Evolutionary conservation across 2,113 vertebrate species (phyloP), one percentile per base, ranked within the genome.

Genomic region (Zeus faber): DNA sequence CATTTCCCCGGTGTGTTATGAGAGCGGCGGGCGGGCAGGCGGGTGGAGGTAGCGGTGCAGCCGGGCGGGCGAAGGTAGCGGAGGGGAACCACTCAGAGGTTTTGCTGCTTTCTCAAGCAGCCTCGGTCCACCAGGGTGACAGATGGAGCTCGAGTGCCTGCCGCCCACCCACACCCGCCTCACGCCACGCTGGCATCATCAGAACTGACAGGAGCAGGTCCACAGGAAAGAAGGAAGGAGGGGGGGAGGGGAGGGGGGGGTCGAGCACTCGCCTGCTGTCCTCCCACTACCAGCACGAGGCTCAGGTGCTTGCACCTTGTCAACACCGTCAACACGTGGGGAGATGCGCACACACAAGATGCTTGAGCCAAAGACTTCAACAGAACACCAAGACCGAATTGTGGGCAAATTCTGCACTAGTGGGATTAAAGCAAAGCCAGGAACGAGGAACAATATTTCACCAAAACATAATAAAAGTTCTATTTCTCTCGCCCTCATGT

Each of bases 51-150:
- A 66, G 72, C 17, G 54, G 59, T 58, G 67, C 58, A 58, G 54
- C 24, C n/a, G 29, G 47, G 25, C 25, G 18, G 35, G 20, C 20
- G n/a, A 27, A 41, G 55, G 59, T 35, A 71, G 43, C n/a, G 73
- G 57, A 51, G 58, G 62, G 68, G 66, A 84, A 77, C 83, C 77
- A 80, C 69, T 79, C 72, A 79, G 74, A 72, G 74, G 81, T n/a
- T n/a, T n/a, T n/a, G n/a, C n/a, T n/a, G 76, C 81, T 77, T 82
- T 48, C 70, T 80, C 68, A 49, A 76, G 58, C 70, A 64, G 67
- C 77, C 72, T 68, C 78, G 85, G 74, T 88, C 72, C 77, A 70
- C 70, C 58, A 13, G 70, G 77, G 64, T 78, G 84, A 86, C 79
- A 83, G 77, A 76, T 16, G 31, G 52, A 67, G 79, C 64, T 58